Percentiles rank a stretch among this genome's conserved stretches.
Evolutionary conservation across 92 coral and sea anemone species (phyloP).

Genomic region (Pocillopora grandis): DNA sequence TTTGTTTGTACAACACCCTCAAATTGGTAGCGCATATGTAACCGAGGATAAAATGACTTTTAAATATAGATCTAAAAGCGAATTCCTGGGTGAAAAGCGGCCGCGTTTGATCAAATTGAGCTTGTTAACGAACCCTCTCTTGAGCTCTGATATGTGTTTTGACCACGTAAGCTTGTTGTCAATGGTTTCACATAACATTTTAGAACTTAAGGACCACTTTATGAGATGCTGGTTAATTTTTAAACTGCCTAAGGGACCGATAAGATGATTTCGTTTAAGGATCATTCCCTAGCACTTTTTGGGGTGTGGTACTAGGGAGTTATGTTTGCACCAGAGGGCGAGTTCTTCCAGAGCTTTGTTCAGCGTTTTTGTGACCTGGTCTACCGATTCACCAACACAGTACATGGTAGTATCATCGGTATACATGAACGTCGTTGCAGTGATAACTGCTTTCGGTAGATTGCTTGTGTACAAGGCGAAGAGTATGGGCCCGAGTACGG

Average conservation of each 20-base stretch:
- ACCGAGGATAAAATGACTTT: too few species aligned
- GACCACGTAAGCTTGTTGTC: not conserved
- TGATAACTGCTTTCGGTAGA: not conserved
- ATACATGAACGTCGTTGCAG: not conserved
- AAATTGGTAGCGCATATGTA: too few species aligned
- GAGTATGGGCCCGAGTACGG: too few species aligned
- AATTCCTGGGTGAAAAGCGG: too few species aligned
- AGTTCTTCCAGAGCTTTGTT: not conserved
- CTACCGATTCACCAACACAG: conserved; percentile 2
- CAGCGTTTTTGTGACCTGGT: not conserved
- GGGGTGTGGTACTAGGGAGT: conserved; percentile 13
- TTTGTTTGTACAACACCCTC: too few species aligned
- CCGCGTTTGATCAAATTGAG: too few species aligned
- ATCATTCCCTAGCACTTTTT: conserved; percentile 29
- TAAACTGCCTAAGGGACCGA: conserved; percentile 1
- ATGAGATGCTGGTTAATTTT: not conserved
- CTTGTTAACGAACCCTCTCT: not conserved
- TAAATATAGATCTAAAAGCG: too few species aligned
- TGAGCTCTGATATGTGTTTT: not conserved
- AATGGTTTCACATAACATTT: not conserved
- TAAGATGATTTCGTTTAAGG: not conserved
- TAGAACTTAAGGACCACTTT: not conserved
- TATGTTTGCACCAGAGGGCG: not conserved
- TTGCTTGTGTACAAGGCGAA: too few species aligned
- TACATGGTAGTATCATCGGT: conserved; percentile 30